Evolutionary conservation across 2,888 invertebrate genomes (phyloP).

Genomic region (Himalopsyche kuldschensis): DNA sequence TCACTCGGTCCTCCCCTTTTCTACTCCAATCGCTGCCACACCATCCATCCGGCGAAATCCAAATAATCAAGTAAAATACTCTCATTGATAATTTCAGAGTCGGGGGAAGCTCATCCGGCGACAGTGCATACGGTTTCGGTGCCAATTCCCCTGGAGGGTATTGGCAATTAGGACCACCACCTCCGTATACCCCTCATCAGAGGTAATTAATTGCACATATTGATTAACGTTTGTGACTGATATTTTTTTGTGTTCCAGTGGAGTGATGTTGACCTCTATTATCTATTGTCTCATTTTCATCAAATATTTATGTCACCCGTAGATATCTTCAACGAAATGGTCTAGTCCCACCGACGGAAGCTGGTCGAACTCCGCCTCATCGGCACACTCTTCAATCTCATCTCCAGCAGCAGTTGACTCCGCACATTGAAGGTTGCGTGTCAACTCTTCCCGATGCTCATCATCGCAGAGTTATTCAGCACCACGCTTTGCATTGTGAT

Average conservation of each 20-base stretch:
- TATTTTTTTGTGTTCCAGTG: too few species aligned
- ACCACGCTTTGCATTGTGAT: background rate
- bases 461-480: background rate
- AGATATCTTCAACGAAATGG: conserved; percentile 9
- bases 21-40: too few species aligned
- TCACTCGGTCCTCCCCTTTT: too few species aligned
- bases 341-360: background rate
- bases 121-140: conserved; percentile 81
- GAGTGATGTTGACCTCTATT: too few species aligned
- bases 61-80: background rate
- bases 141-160: conserved; percentile 46
- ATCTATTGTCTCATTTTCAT: too few species aligned
- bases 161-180: conserved; percentile 70
- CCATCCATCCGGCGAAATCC: too few species aligned
- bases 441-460: background rate
- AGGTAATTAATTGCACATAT: conserved; percentile 14
- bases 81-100: conserved; percentile 50
- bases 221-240: background rate
- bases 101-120: conserved; percentile 68
- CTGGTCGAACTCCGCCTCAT: conserved; percentile 45
- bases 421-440: background rate
- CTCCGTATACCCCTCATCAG: conserved; percentile 83
- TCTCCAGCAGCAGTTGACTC: conserved; percentile 44
- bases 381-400: conserved; percentile 47
- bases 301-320: background rate